Base-by-base conservation (phyloP, 2,797 vertebrate genomes). In the Syngnathus acus region DNA sequence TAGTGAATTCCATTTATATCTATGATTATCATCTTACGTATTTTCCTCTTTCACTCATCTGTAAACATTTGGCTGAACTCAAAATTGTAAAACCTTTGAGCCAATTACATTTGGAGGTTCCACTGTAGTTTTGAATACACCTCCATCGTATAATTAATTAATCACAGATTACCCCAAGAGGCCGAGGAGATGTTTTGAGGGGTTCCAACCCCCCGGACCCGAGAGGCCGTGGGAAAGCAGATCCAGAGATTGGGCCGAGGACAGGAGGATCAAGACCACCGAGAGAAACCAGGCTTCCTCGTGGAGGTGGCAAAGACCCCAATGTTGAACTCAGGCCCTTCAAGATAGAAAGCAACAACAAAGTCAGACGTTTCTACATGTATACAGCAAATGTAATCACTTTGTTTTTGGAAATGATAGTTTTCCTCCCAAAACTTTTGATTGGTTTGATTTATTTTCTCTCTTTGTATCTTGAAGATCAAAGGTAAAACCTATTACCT, bases 151-250 rank as follows among this genome's bases (percentile, higher is more conserved):
- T 21, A n/a, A 13, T 60, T 39, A 5, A 19, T 13, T 21, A 5
- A 19, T n/a, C 13, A 42, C 7, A 11, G 9, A 40, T 5, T 62
- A 62, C 60, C 60, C 60, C 60, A 17, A 45, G 60, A 43, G n/a
- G 60, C 60, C 60, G n/a, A 23, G 60, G 40, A 57, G 55, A 57
- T 62, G 40, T n/a, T 62, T 45, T 62, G 40, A 62, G 60, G 6
- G 42, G 42, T 45, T 62, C 60, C 21, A 62, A 21, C 5, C 60
- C 60, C 6, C 40, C 60, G 14, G 60, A 45, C 23, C 60, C 60
- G 9, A 45, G 21, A 21, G 60, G 45, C 13, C 60, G 40, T 26
- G 60, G 13, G 14, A 62, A 62, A 3, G 7, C 60, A 26, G 60
- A 62, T 16, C 42, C 60, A 26, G 60, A 45, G 6, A 62, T 45